Evolutionary conservation across 1,140 invertebrate species (phyloP), one percentile per base, ranked within the genome.

Genomic region (Scaptodrosophila lebanonensis): DNA sequence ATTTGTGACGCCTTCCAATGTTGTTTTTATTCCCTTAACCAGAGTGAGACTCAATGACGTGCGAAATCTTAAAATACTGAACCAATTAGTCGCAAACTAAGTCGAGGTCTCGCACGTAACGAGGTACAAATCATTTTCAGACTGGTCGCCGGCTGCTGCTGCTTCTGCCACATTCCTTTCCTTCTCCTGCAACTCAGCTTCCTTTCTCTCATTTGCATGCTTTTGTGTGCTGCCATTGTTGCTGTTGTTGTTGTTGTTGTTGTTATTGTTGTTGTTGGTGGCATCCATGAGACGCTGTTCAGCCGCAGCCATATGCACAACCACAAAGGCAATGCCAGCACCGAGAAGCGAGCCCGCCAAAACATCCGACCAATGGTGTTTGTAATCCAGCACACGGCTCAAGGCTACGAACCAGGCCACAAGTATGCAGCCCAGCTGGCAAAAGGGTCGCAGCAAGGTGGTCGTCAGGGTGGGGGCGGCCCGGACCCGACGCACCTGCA

Each of bases 301-400:
- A 8, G 32, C 32, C 12, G 3, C 51, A 6, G 75, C 70, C 6
- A 38, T 62, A 87, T 88, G 89, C 63, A 90, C 89, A 45, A 89
- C 87, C 66, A 90, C 71, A 66, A 89, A 50, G 47, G 91, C 90
- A 42, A 87, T 86, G 9, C 88, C 66, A 15, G 88, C 66, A 1
- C 91, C 91, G 58, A 91, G 87, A 32, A 77, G 63, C 50, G 89
- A 88, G 0, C 91, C 91, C 49, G 88, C 88, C 8, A 90, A 85
- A 33, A 92, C 91, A 86, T 92, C 92, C 76, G 79, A 84, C 83
- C 95, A 98, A 84, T 98, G 97, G 88, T 99, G 97, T 88, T 98
- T 98, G 88, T 98, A 97, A 89, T 99, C 94, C n/a, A 94, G 94
- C 27, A 98, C 91, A 35, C 97, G 90, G 5, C 95, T 93, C 88